Percentiles rank a stretch among this genome's conserved stretches.
Evolutionary conservation across 2,888 invertebrate species (phyloP).

Genomic region (Dryocosmus kuriphilus): DNA sequence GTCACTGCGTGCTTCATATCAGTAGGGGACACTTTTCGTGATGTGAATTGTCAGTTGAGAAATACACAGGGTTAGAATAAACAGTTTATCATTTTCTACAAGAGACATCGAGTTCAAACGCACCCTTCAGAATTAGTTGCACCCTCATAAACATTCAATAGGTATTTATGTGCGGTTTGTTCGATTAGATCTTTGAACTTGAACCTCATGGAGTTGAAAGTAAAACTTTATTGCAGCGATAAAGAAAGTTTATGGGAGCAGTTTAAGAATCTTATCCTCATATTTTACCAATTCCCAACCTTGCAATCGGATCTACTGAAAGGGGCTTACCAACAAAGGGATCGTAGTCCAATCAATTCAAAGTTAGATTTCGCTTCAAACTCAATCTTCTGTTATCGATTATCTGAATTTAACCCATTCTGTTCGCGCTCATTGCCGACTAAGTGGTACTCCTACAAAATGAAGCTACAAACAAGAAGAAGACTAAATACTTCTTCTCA

Average conservation of each 20-base stretch:
- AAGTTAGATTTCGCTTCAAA: conserved; percentile 30
- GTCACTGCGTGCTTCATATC: neutral
- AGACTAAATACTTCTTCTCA: neutral
- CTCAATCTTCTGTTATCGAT: conserved; percentile 36
- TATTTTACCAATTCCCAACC: neutral
- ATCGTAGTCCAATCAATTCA: conserved; percentile 6
- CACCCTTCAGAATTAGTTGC: neutral
- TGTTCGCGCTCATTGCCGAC: conserved; percentile 4
- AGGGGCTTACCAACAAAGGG: conserved; percentile 6
- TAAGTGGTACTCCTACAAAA: neutral
- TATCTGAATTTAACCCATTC: conserved; percentile 1
- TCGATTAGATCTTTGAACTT: conserved; percentile 16
- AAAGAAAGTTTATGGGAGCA: conserved; percentile 21
- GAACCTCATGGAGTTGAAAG: conserved; percentile 23
- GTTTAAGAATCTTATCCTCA: conserved; percentile 6
- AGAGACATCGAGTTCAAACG: neutral
- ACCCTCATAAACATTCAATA: neutral
- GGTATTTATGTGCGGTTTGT: neutral
- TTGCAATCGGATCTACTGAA: neutral
- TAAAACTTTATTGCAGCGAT: conserved; percentile 22
- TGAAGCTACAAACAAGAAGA: neutral
- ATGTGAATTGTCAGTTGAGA: conserved; percentile 5
- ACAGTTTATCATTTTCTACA: neutral
- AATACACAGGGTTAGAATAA: conserved; percentile 14
- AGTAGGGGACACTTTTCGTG: conserved; percentile 10